phyloP scores from a whole-genome alignment of 2,888 invertebrate genomes.

The Agriopis leucophaearia region DNA sequence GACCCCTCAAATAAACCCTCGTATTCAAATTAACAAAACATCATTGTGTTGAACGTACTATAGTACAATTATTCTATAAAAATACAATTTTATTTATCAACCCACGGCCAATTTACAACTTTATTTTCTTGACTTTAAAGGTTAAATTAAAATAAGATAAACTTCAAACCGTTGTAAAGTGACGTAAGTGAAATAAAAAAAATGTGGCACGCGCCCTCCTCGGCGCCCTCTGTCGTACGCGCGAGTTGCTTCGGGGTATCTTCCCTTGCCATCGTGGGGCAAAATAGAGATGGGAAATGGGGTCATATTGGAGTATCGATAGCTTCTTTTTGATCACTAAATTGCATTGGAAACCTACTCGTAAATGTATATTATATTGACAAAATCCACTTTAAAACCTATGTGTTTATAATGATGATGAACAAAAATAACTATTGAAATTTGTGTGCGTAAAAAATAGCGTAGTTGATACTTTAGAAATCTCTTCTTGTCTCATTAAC shows the following conservation, averaged over 20 bases:
- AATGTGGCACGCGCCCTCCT: conserved; percentile 82
- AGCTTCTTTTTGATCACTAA: background rate
- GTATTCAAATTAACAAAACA: conserved; percentile 86
- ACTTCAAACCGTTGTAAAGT: conserved; percentile 60
- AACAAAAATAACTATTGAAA: too few relatives aligned
- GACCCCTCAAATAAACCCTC: conserved; percentile 69
- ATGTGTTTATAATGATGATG: too few relatives aligned
- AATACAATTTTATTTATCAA: conserved; percentile 52
- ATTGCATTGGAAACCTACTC: too few relatives aligned
- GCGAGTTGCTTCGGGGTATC: conserved; percentile 70
- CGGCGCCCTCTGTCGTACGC: conserved; percentile 63
- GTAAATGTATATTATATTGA: too few relatives aligned
- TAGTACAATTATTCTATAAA: conserved; percentile 36
- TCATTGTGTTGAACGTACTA: conserved; percentile 57
- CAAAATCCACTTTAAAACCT: too few relatives aligned
- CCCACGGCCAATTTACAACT: accelerated
- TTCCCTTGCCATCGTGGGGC: conserved; percentile 79
- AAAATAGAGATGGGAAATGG: conserved; percentile 57
- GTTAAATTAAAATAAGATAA: conserved; percentile 43
- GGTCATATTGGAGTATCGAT: conserved; percentile 5
- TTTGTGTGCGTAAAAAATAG: too few relatives aligned
- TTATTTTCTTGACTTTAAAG: conserved; percentile 31
- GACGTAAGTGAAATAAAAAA: conserved; percentile 79
- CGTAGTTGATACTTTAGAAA: too few relatives aligned
- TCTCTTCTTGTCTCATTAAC: too few relatives aligned